Percentiles rank a stretch among this genome's conserved stretches.
These are phyloP conservation scores for Caerostris extrusa DNA, from an alignment of 1,140 invertebrate species.

Conservation along the genomic window DNA sequence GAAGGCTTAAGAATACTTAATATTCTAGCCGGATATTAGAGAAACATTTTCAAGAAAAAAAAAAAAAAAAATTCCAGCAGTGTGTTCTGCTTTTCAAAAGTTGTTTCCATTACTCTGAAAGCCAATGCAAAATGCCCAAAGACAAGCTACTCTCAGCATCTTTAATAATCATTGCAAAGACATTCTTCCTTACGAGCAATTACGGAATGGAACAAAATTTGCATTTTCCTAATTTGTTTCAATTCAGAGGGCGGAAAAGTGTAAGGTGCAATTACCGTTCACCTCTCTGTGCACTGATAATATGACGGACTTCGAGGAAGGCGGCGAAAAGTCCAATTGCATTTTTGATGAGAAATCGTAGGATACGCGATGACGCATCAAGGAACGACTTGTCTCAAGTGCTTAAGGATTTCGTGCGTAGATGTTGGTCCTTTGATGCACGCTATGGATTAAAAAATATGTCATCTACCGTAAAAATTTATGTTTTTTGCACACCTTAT, in stretches of 20 bases:
- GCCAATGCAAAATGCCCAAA: not conserved
- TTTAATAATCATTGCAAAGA: slow-evolving; percentile 27
- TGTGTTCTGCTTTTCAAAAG: not conserved
- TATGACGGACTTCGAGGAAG: slow-evolving; percentile 16
- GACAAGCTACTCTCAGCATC: not conserved
- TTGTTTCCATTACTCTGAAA: slow-evolving; percentile 9
- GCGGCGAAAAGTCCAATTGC: not conserved
- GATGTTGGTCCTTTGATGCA: too few relatives aligned
- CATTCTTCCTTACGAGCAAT: not conserved
- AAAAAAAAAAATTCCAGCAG: too few relatives aligned
- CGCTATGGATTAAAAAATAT: too few relatives aligned
- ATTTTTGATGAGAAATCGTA: slow-evolving; percentile 1
- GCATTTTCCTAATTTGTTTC: slow-evolving; percentile 52
- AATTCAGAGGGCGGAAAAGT: not conserved
- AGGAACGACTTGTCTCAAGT: too few relatives aligned
- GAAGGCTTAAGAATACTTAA: not conserved
- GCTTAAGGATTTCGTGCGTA: too few relatives aligned
- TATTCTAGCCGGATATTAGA: not conserved
- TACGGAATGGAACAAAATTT: slow-evolving; percentile 11
- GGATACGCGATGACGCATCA: not conserved
- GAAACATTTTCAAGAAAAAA: not conserved
- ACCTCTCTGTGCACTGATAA: not conserved
- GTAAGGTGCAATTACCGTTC: slow-evolving; percentile 8
- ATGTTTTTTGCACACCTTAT: too few relatives aligned
- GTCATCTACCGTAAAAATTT: too few relatives aligned